Percentiles rank a stretch among this genome's conserved stretches.
phyloP scores from a whole-genome alignment of 2,888 invertebrate species.

The Corbicula japonica region DNA sequence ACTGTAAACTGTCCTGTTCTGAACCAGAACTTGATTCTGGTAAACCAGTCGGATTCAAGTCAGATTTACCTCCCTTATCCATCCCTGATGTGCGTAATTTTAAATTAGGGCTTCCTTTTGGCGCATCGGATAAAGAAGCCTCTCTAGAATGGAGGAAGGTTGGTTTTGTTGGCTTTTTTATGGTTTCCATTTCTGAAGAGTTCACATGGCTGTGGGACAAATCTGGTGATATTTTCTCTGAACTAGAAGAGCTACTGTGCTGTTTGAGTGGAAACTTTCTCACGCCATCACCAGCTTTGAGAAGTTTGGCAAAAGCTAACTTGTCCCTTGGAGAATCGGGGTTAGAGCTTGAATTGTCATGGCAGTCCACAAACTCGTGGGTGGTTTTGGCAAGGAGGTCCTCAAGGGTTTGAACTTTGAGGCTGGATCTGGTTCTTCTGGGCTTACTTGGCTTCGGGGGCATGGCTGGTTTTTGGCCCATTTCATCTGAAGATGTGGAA shows the following conservation, averaged over 20 bases:
- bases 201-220: constrained; percentile 29
- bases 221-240: constrained; percentile 54
- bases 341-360: constrained; percentile 66
- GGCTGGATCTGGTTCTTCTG: constrained; percentile 26
- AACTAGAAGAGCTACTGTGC: constrained; percentile 45
- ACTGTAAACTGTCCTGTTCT: constrained; percentile 77
- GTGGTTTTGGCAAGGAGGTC: constrained; percentile 43
- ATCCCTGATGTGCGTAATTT: constrained; percentile 57
- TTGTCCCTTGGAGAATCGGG: constrained; percentile 71
- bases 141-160: constrained; percentile 74
- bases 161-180: constrained; percentile 76
- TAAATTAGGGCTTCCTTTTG: constrained; percentile 68
- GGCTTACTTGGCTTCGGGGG: constrained; percentile 36
- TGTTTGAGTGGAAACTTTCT: constrained; percentile 34
- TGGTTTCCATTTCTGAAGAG: constrained; percentile 40
- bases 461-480: neutral
- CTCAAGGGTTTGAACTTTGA: constrained; percentile 56
- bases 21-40: constrained; percentile 82
- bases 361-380: constrained; percentile 36
- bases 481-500: constrained; percentile 58
- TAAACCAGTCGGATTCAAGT: constrained; percentile 57
- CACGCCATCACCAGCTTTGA: constrained; percentile 30
- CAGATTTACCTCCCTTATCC: constrained; percentile 29
- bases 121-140: constrained; percentile 61
- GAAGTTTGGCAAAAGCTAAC: constrained; percentile 38